Conservation (phyloP, 2,797 vertebrate genomes). For the Columba guinea region DNA sequence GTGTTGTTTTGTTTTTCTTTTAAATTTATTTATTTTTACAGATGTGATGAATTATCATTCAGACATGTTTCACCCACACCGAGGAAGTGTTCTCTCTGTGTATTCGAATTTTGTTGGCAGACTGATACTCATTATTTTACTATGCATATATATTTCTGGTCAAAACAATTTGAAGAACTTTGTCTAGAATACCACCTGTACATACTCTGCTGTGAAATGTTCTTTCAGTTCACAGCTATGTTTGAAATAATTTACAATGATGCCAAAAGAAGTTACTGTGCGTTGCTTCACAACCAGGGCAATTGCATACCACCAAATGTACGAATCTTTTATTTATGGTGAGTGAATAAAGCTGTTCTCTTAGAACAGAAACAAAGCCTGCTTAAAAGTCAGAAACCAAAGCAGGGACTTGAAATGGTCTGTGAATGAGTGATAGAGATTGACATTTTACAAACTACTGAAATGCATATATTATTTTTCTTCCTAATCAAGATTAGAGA, state of each 20-base stretch:
- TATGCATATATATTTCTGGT: neutral
- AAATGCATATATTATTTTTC: neutral
- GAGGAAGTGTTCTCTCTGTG: neutral
- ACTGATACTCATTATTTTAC: neutral
- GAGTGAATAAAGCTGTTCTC: neutral
- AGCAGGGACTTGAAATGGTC: neutral
- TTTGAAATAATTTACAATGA: neutral
- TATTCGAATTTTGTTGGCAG: neutral
- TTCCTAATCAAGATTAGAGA: neutral
- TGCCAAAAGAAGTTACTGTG: neutral
- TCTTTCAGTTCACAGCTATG: neutral
- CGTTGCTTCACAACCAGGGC: neutral
- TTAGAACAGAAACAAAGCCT: neutral
- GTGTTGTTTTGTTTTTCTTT: neutral
- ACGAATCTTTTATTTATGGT: neutral
- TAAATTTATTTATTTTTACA: neutral
- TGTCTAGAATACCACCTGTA: neutral
- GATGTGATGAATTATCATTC: neutral
- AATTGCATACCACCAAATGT: neutral
- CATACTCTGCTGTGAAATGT: neutral
- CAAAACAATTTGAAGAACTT: neutral
- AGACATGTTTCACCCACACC: neutral
- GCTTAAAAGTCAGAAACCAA: neutral
- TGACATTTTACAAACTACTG: neutral
- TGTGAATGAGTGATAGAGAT: neutral